Evolutionary conservation across 1,140 invertebrate species (phyloP).

Genomic region (Onthophagus taurus): DNA sequence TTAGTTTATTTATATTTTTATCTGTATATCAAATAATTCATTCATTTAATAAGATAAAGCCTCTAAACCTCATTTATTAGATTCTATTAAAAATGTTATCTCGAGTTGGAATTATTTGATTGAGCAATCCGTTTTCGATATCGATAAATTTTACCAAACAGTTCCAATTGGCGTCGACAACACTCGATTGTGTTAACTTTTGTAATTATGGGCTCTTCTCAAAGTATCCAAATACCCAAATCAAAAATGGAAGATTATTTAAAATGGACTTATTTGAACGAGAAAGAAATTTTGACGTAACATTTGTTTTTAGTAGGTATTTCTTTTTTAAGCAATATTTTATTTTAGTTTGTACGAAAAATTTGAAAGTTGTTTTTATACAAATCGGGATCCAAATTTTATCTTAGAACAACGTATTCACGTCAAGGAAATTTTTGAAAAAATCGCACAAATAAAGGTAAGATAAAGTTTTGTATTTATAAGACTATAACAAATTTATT

Average conservation of each 20-base stretch:
- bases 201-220: too few relatives aligned
- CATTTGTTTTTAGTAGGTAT: conserved; percentile 22
- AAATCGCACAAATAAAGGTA: conserved; percentile 46
- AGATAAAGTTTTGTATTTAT: conserved; percentile 10
- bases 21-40: too few relatives aligned
- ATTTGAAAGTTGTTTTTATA: conserved; percentile 39
- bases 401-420: too few relatives aligned
- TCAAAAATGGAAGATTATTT: conserved; percentile 46
- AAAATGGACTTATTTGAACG: conserved; percentile 45
- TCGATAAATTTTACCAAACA: too few relatives aligned
- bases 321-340: too few relatives aligned
- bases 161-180: too few relatives aligned
- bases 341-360: conserved; percentile 46
- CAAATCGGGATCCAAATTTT: too few relatives aligned
- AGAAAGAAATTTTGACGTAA: conserved; percentile 48
- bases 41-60: too few relatives aligned
- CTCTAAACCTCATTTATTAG: too few relatives aligned
- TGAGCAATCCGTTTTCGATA: too few relatives aligned
- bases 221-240: conserved; percentile 39
- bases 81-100: not conserved
- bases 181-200: too few relatives aligned
- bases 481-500: not conserved
- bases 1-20: too few relatives aligned
- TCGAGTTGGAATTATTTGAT: not conserved
- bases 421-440: conserved; percentile 39